Base-by-base conservation (phyloP, 2,113 vertebrate species). In the Falcunculus frontatus region DNA sequence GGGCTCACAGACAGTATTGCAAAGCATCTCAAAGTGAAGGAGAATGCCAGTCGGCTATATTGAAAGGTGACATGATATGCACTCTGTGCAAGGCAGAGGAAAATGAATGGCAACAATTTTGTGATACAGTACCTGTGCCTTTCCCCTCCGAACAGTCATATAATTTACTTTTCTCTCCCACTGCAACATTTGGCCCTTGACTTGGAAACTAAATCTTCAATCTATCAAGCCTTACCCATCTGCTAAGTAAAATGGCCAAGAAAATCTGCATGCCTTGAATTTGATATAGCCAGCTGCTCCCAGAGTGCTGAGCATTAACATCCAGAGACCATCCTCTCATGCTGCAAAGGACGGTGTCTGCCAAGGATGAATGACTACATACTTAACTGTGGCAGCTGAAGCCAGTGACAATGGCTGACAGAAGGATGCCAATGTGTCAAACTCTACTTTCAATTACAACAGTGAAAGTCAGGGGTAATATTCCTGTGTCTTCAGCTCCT, bases 161-260 rank as follows among this genome's bases (percentile, higher is more conserved):
- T 96, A 96, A 96, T 93, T 94, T 87, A 94, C 86, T 97, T 94
- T 95, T 93, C 95, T 97, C 75, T 84, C 70, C 95, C 96, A 89
- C 60, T 53, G 81, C 94, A 96, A 97, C 96, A 95, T 94, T 97
- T 97, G 97, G 97, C 96, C 97, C 96, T 97, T 96, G 96, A 96
- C 96, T 97, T 85, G 55, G 95, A 96, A 95, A 94, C 95, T 97
- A 96, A 95, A 97, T 97, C 96, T 97, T 97, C 96, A 62, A 92
- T 97, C 97, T 95, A 97, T 97, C 95, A 97, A 94, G 89, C 88
- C 92, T 97, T 96, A 94, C 96, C 96, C 97, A 98, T 98, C 97
- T 98, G 98, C 97, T 98, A 94, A 96, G 85, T 64, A 95, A 95
- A 95, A 96, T 79, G 94, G 96, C 97, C 97, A 98, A 97, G 97